These are phyloP conservation scores for Rhadina sibilatrix DNA, from an alignment of 2,113 vertebrate genomes.

Conservation along the genomic window DNA sequence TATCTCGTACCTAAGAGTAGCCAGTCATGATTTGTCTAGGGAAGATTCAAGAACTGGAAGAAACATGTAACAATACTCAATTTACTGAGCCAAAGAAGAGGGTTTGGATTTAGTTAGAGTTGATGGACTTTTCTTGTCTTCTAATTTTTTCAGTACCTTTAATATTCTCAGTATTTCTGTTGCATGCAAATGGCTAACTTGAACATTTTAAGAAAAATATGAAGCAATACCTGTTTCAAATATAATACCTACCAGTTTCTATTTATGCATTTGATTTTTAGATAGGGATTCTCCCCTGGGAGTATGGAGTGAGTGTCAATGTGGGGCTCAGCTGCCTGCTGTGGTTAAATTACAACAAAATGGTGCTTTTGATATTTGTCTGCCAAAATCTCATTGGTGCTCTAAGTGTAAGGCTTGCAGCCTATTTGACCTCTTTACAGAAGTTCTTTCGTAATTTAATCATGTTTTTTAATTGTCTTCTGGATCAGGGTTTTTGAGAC, in stretches of 20 bases:
- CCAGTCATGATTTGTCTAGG: not conserved
- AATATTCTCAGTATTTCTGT: not conserved
- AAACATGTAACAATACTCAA: not conserved
- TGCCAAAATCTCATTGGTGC: not conserved
- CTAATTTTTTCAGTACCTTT: not conserved
- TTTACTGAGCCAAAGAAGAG: not conserved
- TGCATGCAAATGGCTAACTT: not conserved
- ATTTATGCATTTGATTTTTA: not conserved
- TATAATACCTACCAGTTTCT: not conserved
- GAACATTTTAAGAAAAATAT: not conserved
- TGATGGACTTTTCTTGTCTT: not conserved
- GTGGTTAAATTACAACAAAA: not conserved
- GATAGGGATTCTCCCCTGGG: not conserved
- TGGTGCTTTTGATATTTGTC: not conserved
- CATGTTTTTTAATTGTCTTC: not conserved
- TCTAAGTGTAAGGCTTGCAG: not conserved
- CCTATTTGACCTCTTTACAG: not conserved
- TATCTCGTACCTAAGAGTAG: not conserved
- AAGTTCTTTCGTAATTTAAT: not conserved
- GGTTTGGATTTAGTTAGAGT: not conserved
- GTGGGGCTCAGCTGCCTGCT: not conserved
- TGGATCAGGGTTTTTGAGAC: not conserved
- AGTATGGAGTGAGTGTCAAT: fast-evolving
- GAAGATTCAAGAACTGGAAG: not conserved
- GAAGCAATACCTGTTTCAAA: not conserved